These are phyloP conservation scores for Grus americana DNA, from an alignment of 2,113 vertebrate genomes.

Conservation along the genomic window DNA sequence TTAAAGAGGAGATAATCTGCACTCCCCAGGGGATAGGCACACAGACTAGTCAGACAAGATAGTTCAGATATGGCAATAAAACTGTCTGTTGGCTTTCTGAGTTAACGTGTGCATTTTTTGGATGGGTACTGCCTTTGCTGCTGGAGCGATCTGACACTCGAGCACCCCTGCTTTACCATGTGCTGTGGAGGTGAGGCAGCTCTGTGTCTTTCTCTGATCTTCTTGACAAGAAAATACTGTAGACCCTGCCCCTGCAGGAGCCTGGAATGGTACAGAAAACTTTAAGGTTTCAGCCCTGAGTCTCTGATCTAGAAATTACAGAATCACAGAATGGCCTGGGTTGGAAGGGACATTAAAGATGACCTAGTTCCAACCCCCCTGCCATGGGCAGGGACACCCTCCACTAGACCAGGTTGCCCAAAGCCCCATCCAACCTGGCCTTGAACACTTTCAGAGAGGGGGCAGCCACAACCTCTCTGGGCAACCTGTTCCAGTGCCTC, in stretches of 20 bases:
- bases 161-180: not conserved
- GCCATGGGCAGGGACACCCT: too few relatives aligned
- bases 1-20: constrained; percentile 37
- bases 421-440: too few relatives aligned
- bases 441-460: too few relatives aligned
- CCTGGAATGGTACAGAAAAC: not conserved
- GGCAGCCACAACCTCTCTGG: too few relatives aligned
- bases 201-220: not conserved
- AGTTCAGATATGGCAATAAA: not conserved
- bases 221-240: not conserved
- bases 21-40: not conserved
- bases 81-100: not conserved
- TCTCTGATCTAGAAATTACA: not conserved
- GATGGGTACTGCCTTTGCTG: not conserved
- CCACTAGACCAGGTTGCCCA: too few relatives aligned
- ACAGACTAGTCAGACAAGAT: not conserved
- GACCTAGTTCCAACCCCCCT: too few relatives aligned
- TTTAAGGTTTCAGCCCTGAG: not conserved
- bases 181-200: not conserved
- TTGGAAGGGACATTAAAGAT: too few relatives aligned
- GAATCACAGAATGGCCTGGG: too few relatives aligned
- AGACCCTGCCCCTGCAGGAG: not conserved
- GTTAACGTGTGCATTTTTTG: not conserved
- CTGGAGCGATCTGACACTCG: not conserved
- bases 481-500: too few relatives aligned